phyloP scores from a whole-genome alignment of 1,140 invertebrate species.

The Aphis gossypii region DNA sequence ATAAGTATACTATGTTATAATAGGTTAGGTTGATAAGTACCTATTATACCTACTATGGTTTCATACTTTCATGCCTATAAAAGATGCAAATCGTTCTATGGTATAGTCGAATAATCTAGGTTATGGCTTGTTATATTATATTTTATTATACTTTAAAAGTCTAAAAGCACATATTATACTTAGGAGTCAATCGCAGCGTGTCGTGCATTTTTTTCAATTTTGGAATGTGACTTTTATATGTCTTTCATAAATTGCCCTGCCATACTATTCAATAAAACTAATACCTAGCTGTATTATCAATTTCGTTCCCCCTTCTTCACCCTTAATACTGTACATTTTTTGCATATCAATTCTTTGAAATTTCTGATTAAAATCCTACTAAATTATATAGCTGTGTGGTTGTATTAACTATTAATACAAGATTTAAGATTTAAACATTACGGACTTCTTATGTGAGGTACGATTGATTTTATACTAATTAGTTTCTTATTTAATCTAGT shows the following conservation, averaged over 20 bases:
- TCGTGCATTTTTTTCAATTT: not conserved
- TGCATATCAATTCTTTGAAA: no score
- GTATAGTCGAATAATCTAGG: not conserved
- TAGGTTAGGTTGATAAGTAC: no score
- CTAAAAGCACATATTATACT: not conserved
- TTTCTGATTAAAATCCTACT: no score
- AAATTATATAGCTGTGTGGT: no score
- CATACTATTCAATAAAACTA: not conserved
- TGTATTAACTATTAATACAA: no score
- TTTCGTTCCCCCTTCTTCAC: no score
- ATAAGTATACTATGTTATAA: no score
- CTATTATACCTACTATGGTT: not conserved
- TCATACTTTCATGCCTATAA: not conserved
- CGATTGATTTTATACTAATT: not conserved
- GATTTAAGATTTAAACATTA: no score
- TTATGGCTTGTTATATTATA: no score
- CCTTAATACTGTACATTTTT: no score
- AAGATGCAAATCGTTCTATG: not conserved
- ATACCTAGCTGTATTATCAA: no score
- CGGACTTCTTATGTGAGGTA: no score
- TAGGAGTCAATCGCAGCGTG: not conserved
- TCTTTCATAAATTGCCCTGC: not conserved
- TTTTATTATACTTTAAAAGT: not conserved
- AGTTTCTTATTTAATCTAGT: not conserved
- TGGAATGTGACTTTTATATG: not conserved